Evolutionary conservation across 2,797 vertebrate species (phyloP).

Genomic region (Phrynocephalus vlangalii): DNA sequence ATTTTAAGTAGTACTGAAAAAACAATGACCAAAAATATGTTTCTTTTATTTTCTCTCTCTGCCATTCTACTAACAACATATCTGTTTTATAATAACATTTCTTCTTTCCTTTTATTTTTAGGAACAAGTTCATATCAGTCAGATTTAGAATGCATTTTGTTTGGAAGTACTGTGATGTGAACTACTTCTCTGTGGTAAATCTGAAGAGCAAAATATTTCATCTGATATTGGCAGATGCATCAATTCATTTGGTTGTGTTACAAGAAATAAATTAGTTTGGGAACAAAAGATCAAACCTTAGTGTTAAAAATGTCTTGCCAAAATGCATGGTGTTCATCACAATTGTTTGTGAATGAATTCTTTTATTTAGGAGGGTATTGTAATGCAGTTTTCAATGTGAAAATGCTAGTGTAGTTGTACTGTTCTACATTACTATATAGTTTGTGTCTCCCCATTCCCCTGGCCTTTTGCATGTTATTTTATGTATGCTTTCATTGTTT

Average conservation of each 20-base stretch:
- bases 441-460: not conserved
- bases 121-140: slow-evolving; percentile 14
- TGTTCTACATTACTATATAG: not conserved
- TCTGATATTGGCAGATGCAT: not conserved
- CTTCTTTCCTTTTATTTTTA: slow-evolving; percentile 31
- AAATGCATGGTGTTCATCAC: not conserved
- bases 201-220: slow-evolving; percentile 45
- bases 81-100: slow-evolving; percentile 22
- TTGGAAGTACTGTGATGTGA: slow-evolving; percentile 23
- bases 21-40: not conserved
- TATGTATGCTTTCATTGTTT: not conserved
- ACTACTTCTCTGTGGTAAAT: slow-evolving; percentile 49
- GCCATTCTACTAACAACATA: not conserved
- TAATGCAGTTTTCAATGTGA: not conserved
- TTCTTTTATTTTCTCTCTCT: not conserved
- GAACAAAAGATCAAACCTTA: slow-evolving; percentile 3
- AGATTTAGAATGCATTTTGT: slow-evolving; percentile 43
- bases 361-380: not conserved
- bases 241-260: slow-evolving; percentile 45
- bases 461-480: not conserved
- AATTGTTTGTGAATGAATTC: not conserved
- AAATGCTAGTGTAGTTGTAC: not conserved
- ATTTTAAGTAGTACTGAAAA: slow-evolving; percentile 38
- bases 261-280: slow-evolving; percentile 29
- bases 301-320: not conserved